These are phyloP conservation scores for Pectinophora gossypiella DNA, from an alignment of 1,140 invertebrate species.

Conservation along the genomic window DNA sequence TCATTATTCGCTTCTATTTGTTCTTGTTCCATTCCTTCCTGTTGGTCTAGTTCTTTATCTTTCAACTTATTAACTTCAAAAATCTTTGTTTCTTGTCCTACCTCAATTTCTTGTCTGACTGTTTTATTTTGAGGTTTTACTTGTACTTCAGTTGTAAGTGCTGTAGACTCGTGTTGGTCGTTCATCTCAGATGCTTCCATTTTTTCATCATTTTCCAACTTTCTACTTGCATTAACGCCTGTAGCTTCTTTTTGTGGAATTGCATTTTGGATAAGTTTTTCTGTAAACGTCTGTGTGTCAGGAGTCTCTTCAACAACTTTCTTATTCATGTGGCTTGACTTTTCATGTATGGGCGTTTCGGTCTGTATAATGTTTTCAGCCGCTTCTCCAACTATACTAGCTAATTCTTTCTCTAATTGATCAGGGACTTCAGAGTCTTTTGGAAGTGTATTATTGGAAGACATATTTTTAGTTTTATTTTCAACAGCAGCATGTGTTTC, in stretches of 20 bases:
- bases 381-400: background rate
- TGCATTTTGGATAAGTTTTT: background rate
- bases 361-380: background rate
- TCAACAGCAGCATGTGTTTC: background rate
- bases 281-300: background rate
- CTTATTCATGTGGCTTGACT: background rate
- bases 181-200: too few relatives aligned
- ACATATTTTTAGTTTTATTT: background rate
- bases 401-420: background rate
- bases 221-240: too few relatives aligned
- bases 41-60: background rate
- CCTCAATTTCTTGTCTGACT: too few relatives aligned
- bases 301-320: background rate
- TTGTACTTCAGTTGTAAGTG: too few relatives aligned
- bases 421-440: background rate
- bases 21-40: background rate
- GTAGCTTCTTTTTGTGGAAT: too few relatives aligned
- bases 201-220: too few relatives aligned
- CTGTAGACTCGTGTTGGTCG: too few relatives aligned
- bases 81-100: too few relatives aligned
- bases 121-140: too few relatives aligned
- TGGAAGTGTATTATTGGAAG: background rate
- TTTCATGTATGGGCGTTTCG: background rate
- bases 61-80: too few relatives aligned
- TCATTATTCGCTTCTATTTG: constrained; percentile 1